Evolutionary conservation across 2,888 invertebrate species (phyloP).

Genomic region (Cephonodes hylas): DNA sequence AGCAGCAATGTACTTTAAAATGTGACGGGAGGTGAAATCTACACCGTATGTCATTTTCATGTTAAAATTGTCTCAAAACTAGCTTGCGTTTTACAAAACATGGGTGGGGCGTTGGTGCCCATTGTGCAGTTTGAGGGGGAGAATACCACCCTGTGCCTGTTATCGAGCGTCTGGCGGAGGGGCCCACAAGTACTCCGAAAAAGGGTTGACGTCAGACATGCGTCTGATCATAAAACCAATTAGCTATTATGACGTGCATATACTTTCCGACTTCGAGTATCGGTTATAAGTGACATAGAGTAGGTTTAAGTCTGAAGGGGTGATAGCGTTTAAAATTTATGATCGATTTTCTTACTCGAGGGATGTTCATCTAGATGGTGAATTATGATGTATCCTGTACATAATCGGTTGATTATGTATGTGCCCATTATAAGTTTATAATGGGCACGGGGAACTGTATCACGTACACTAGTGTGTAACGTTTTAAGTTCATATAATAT

Average conservation of each 20-base stretch:
- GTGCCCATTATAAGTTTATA: no score
- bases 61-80: neutral
- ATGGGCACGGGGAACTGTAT: no score
- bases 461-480: no score
- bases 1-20: neutral
- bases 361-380: no score
- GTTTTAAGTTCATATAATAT: no score
- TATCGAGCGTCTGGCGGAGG: neutral
- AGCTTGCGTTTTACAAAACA: neutral
- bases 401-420: no score
- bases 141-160: neutral
- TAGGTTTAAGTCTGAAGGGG: no score
- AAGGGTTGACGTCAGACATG: neutral
- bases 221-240: neutral
- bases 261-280: neutral
- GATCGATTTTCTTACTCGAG: no score
- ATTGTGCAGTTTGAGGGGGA: neutral
- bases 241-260: neutral
- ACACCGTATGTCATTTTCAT: neutral
- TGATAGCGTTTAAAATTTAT: no score
- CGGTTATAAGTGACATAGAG: no score
- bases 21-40: neutral
- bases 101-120: neutral
- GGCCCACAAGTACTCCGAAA: neutral
- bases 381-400: no score